Evolutionary conservation across 2,888 invertebrate species (phyloP).

Genomic region (Luperina testacea): DNA sequence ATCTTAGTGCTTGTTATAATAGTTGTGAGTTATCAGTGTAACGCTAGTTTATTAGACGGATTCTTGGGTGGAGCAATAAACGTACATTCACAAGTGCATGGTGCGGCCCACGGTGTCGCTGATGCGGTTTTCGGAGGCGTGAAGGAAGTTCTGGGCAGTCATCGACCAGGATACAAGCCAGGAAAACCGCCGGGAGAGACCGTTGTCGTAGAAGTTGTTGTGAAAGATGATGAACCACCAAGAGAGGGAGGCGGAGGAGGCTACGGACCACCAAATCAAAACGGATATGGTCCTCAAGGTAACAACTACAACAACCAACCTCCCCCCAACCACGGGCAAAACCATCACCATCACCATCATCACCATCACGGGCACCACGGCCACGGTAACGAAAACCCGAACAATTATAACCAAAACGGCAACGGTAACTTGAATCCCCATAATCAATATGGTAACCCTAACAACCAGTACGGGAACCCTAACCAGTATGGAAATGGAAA

Average conservation of each 20-base stretch:
- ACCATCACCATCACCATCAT: constrained; percentile 43
- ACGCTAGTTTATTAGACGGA: constrained; percentile 58
- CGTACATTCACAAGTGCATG: constrained; percentile 66
- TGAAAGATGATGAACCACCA: constrained; percentile 64
- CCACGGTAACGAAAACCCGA: constrained; percentile 33
- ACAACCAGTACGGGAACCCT: constrained; percentile 57
- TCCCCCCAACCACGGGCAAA: constrained; percentile 31
- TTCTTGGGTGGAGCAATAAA: constrained; percentile 62
- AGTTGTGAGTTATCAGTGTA: constrained; percentile 65
- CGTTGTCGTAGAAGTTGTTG: constrained; percentile 67
- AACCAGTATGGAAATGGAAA: constrained; percentile 47
- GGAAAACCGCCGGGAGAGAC: constrained; percentile 68
- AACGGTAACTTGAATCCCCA: constrained; percentile 45
- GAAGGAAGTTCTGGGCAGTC: constrained; percentile 67
- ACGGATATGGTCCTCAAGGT: constrained; percentile 57
- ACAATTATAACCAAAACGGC: constrained; percentile 39
- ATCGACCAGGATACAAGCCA: constrained; percentile 50
- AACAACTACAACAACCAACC: constrained; percentile 55
- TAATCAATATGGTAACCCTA: constrained; percentile 42
- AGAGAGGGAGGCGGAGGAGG: constrained; percentile 37
- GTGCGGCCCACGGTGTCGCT: constrained; percentile 75
- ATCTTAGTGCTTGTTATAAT: constrained; percentile 65
- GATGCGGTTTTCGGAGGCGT: constrained; percentile 73
- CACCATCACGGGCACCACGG: constrained; percentile 27
- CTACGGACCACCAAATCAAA: constrained; percentile 60